phyloP scores from a whole-genome alignment of 2,888 invertebrate species.

The Caenorhabditis sp. region DNA sequence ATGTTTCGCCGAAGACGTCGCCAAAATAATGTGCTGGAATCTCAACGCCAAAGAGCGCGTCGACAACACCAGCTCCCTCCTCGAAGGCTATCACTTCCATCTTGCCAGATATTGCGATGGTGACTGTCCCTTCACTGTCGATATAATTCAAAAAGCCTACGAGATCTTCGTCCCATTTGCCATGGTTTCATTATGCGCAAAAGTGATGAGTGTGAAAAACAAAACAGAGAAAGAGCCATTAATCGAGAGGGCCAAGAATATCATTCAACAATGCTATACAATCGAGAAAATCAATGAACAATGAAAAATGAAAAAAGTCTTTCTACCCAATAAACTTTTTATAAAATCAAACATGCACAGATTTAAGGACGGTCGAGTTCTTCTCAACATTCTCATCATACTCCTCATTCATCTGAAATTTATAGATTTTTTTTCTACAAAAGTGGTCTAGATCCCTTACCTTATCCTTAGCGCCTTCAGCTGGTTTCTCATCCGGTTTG shows the following conservation, averaged over 20 bases:
- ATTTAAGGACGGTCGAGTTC: background rate
- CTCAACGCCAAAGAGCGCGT: constrained; percentile 40
- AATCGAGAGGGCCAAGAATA: constrained; percentile 47
- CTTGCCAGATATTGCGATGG: constrained; percentile 37
- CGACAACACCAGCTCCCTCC: constrained; percentile 42
- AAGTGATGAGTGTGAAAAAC: constrained; percentile 46
- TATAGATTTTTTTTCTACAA: background rate
- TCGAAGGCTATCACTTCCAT: constrained; percentile 51
- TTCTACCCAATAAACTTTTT: background rate
- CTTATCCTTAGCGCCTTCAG: background rate
- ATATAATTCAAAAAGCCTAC: constrained; percentile 45
- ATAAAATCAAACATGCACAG: background rate
- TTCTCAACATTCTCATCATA: background rate
- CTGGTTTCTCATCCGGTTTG: background rate
- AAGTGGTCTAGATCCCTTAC: too few species aligned
- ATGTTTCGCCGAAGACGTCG: constrained; percentile 68
- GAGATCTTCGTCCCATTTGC: constrained; percentile 50
- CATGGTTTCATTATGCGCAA: constrained; percentile 51
- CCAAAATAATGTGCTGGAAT: constrained; percentile 69
- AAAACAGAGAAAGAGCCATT: constrained; percentile 47
- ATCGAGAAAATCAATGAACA: constrained; percentile 37
- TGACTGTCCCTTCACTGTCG: constrained; percentile 43
- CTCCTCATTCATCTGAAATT: background rate
- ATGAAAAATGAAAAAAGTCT: background rate
- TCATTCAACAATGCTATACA: constrained; percentile 49